These are phyloP conservation scores for Oithona nana DNA, from an alignment of 2,888 invertebrate species.

Conservation along the genomic window DNA sequence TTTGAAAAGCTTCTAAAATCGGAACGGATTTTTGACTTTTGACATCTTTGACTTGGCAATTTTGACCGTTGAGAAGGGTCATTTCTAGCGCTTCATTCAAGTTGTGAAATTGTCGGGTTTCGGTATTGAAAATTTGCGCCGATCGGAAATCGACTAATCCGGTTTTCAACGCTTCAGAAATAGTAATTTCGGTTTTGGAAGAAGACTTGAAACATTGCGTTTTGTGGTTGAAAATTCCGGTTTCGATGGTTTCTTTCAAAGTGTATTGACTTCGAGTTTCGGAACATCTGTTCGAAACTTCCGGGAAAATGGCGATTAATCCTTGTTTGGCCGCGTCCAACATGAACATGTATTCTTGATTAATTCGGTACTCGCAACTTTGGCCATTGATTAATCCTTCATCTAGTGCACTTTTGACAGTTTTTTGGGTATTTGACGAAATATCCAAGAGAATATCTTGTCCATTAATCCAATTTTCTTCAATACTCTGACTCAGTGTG, in stretches of 20 bases:
- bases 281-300: background rate
- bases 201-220: conserved; percentile 44
- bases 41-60: conserved; percentile 62
- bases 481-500: conserved; percentile 7
- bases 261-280: conserved; percentile 1
- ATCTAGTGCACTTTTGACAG: conserved; percentile 51
- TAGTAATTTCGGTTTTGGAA: conserved; percentile 10
- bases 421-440: conserved; percentile 20
- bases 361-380: conserved; percentile 29
- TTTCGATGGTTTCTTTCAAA: conserved; percentile 49
- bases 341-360: background rate
- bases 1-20: conserved; percentile 61
- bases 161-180: conserved; percentile 14
- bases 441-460: conserved; percentile 14
- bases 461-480: conserved; percentile 15
- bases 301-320: conserved; percentile 12
- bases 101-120: conserved; percentile 40
- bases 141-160: conserved; percentile 15
- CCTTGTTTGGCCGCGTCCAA: conserved; percentile 15
- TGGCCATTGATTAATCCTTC: conserved; percentile 56
- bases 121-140: conserved; percentile 38
- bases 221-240: conserved; percentile 62
- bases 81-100: conserved; percentile 53
- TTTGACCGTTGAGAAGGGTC: conserved; percentile 47
- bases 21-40: conserved; percentile 56